Conservation (phyloP, 2,888 invertebrate species). For the Erebia epiphron region DNA sequence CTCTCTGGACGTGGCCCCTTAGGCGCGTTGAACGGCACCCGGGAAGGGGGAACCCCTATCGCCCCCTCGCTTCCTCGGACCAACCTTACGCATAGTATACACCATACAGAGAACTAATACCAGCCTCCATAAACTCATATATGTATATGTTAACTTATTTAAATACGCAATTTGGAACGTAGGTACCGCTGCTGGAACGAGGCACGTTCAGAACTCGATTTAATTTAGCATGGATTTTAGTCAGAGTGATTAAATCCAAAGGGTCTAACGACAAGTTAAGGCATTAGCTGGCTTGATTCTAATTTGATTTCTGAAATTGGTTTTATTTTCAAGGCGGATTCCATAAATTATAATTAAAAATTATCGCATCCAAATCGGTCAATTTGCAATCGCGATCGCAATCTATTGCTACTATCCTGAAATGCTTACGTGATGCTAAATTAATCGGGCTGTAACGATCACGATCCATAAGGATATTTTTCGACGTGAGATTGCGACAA, state of each 20-base stretch:
- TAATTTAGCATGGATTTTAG: conserved; percentile 68
- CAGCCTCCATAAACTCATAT: conserved; percentile 78
- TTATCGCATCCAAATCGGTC: no score
- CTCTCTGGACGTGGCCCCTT: conserved; percentile 79
- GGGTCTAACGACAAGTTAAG: conserved; percentile 37
- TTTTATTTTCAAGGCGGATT: not conserved
- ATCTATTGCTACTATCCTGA: no score
- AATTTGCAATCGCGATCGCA: no score
- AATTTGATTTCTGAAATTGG: conserved; percentile 23
- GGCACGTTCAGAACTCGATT: conserved; percentile 59
- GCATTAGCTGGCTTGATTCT: conserved; percentile 25
- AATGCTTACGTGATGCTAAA: no score
- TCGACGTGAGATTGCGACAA: no score
- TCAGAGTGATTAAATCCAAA: conserved; percentile 57
- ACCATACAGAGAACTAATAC: conserved; percentile 79
- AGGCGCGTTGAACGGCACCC: conserved; percentile 68
- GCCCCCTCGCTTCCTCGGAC: conserved; percentile 51
- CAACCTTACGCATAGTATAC: conserved; percentile 76
- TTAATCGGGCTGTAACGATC: no score
- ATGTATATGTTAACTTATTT: conserved; percentile 72
- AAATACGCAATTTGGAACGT: conserved; percentile 75
- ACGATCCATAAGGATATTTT: no score
- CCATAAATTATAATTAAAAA: not conserved
- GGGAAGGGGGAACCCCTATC: conserved; percentile 48
- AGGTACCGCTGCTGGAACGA: conserved; percentile 54